Evolutionary conservation across 2,888 invertebrate genomes (phyloP), one percentile per base, ranked within the genome.

Genomic region (Caenorhabditis sp.): DNA sequence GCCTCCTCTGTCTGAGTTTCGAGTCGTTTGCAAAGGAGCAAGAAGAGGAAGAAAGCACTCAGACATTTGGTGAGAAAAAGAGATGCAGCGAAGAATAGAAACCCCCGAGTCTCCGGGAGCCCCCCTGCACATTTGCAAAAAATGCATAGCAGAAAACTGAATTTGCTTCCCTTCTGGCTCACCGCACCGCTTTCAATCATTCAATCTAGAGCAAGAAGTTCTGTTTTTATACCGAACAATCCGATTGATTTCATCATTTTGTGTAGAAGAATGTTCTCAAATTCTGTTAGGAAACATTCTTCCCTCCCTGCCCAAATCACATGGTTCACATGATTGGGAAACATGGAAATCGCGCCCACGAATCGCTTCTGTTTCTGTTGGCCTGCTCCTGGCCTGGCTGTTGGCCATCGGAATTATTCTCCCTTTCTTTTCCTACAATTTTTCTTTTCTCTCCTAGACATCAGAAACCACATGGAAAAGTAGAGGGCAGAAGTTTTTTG

Each of bases 51-150:
- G 9, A 32, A 71, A 62, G 56, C 72, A 72, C 72, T 72, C 74
- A 74, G 65, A 72, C 56, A 47, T 44, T 62, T 55, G 61, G 53
- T 24, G 20, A 47, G 56, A 50, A 62, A 24, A 47, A 65, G 37
- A 72, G 24, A 44, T 32, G 35, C 35, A 24, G 47, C 47, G 26
- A 37, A 50, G 35, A 53, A 55, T 15, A 47, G 20, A 24, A 53
- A 55, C n/a, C 18, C 47, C 20, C 18, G 32, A 32, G 32, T 18
- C 2, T 47, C 47, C 15, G 40, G 13, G 3, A 15, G 5, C 47
- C 47, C 18, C 47, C n/a, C 47, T n/a, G 47, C 18, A 18, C 47
- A 2, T 47, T 18, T 47, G 47, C 47, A 53, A 53, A 26, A 53
- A 53, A 26, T 53, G 53, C 53, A 53, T 26, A n/a, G n/a, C n/a